Evolutionary conservation across 2,113 vertebrate genomes (phyloP).

Genomic region (Coturnix japonica): DNA sequence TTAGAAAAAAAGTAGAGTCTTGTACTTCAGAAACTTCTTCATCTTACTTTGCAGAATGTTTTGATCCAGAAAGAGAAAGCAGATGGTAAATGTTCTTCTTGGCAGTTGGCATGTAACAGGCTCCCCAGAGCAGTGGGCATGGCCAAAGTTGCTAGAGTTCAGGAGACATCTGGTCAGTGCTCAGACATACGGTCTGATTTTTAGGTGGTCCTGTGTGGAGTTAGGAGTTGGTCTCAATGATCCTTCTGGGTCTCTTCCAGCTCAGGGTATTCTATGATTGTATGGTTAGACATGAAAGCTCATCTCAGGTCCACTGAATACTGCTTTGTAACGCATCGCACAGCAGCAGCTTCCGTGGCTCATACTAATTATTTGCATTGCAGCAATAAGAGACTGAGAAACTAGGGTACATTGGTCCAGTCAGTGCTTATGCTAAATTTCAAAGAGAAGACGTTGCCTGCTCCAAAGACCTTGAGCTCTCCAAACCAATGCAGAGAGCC

Average conservation of each 20-base stretch:
- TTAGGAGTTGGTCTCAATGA: too few species aligned
- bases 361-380: neutral
- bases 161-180: too few species aligned
- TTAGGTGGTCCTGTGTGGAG: too few species aligned
- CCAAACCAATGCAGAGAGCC: neutral
- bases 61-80: neutral
- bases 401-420: neutral
- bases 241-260: too few species aligned
- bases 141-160: too few species aligned
- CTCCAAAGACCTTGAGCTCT: neutral
- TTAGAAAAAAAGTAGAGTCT: neutral
- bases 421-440: neutral
- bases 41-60: conserved; percentile 13
- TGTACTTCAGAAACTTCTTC: neutral
- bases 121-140: too few species aligned
- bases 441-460: neutral
- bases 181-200: too few species aligned
- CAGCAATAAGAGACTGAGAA: neutral
- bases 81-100: too few species aligned
- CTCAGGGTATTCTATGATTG: too few species aligned
- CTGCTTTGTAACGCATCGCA: neutral
- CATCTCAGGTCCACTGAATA: neutral
- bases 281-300: neutral
- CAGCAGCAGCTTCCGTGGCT: neutral
- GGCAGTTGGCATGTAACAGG: too few species aligned